Conservation (phyloP, 2,888 invertebrate genomes). For the Plagiodera versicolora region DNA sequence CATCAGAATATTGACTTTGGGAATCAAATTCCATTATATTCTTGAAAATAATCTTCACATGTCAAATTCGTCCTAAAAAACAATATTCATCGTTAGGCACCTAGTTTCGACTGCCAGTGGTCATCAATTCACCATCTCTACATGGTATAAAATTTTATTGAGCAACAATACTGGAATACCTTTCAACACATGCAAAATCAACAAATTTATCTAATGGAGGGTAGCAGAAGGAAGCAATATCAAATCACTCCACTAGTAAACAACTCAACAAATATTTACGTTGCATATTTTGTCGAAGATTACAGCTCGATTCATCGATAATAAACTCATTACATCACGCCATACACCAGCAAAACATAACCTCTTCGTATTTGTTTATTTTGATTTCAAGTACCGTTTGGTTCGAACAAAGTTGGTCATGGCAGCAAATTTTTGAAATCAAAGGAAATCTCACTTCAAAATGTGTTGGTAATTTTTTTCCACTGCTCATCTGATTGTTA, state of each 20-base stretch:
- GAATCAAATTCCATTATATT: slow-evolving; percentile 47
- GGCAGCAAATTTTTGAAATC: no score
- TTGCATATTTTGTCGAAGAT: not conserved
- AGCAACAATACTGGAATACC: not conserved
- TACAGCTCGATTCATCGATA: not conserved
- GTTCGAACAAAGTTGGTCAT: no score
- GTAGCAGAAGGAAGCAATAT: not conserved
- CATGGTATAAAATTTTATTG: not conserved
- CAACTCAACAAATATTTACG: not conserved
- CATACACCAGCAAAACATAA: not conserved
- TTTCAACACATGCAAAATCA: not conserved
- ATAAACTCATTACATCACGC: not conserved
- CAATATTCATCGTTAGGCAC: no score
- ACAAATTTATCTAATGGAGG: not conserved
- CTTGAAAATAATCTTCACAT: slow-evolving; percentile 26
- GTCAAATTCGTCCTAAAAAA: slow-evolving; percentile 23
- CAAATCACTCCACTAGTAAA: not conserved
- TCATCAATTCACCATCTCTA: not conserved
- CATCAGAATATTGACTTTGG: slow-evolving; percentile 48
- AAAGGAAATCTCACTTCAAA: not conserved
- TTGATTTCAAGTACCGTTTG: not conserved
- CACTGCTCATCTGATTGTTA: no score
- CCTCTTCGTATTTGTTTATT: not conserved
- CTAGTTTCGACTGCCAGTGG: no score
- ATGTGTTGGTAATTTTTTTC: no score